Percentiles rank a stretch among this genome's conserved stretches.
Evolutionary conservation across 1,140 invertebrate species (phyloP).

Genomic region (Triops longicaudatus): DNA sequence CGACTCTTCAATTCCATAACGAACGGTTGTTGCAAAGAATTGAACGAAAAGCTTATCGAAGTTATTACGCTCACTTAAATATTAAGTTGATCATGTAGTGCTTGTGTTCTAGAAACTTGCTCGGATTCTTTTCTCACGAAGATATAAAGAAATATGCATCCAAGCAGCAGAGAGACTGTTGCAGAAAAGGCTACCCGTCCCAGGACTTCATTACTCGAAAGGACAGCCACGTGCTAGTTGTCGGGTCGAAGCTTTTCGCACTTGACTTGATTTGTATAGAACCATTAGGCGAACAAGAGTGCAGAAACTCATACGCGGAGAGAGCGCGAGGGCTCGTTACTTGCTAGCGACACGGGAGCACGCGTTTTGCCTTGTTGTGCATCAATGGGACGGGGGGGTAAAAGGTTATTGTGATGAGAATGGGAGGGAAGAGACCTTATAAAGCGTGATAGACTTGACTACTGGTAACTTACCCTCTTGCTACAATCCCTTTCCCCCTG

Average conservation of each 20-base stretch:
- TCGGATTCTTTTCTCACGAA: too few species aligned
- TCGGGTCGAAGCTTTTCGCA: neutral
- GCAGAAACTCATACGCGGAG: neutral
- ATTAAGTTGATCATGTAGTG: too few species aligned
- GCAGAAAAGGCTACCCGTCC: neutral
- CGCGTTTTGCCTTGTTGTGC: neutral
- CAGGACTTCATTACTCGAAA: neutral
- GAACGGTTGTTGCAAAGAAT: too few species aligned
- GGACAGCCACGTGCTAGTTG: neutral
- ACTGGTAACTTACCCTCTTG: neutral
- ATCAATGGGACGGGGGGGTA: neutral
- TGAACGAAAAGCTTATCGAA: too few species aligned
- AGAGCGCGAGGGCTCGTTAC: neutral
- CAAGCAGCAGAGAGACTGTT: neutral
- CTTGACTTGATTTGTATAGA: neutral
- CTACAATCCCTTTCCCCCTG: neutral
- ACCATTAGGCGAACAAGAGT: neutral
- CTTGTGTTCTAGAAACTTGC: too few species aligned
- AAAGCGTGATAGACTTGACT: conserved; percentile 1
- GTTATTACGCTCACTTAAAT: too few species aligned
- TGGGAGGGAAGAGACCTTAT: neutral
- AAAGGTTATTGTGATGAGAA: conserved; percentile 1
- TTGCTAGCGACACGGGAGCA: neutral
- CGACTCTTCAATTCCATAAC: too few species aligned
- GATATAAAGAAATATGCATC: neutral